These are phyloP conservation scores for Dolichotis patagonum DNA, from an alignment of 2,113 vertebrate species.

Conservation along the genomic window DNA sequence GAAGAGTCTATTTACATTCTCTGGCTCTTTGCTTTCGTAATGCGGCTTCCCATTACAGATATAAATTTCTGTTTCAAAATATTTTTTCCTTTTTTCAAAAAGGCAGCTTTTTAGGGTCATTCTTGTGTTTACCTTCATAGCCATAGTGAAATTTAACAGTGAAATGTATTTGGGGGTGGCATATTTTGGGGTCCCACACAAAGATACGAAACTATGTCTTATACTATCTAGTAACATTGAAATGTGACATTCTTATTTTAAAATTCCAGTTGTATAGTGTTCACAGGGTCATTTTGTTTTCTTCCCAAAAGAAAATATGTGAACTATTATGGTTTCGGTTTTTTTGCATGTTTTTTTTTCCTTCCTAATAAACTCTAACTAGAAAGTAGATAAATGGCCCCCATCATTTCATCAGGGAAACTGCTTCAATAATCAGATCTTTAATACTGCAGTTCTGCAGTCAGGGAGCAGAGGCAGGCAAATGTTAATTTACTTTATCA, in stretches of 20 bases:
- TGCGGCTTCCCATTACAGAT: background rate
- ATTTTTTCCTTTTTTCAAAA: background rate
- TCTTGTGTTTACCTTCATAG: background rate
- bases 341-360: background rate
- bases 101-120: background rate
- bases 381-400: background rate
- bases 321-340: background rate
- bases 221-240: background rate
- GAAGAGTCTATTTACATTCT: too few species aligned
- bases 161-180: background rate
- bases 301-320: background rate
- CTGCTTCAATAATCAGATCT: background rate
- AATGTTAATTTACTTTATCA: background rate
- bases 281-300: conserved; percentile 1
- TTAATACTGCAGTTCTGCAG: background rate
- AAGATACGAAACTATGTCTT: background rate
- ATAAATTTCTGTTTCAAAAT: background rate
- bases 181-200: background rate
- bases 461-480: background rate
- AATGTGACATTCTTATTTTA: background rate
- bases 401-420: background rate
- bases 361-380: conserved; percentile 24
- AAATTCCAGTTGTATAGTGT: background rate
- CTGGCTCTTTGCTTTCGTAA: background rate
- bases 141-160: background rate